phyloP scores from a whole-genome alignment of 1,140 invertebrate genomes.

The Heliconius congener region DNA sequence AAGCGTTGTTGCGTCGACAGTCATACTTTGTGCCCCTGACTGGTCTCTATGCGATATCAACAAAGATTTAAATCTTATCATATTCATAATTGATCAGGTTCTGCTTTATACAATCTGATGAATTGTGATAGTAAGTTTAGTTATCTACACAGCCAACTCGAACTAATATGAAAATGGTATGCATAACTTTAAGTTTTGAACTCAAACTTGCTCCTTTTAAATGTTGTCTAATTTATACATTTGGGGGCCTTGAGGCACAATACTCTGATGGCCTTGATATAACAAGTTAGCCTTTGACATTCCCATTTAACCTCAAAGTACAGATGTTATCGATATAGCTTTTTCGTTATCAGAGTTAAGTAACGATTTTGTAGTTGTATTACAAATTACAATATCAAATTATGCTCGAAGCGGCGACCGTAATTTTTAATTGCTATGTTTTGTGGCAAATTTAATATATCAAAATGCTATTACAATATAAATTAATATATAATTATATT shows the following conservation, averaged over 20 bases:
- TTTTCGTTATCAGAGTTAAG: conserved; percentile 16
- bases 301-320: conserved; percentile 24
- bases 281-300: conserved; percentile 38
- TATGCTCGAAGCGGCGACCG: background rate
- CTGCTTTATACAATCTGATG: background rate
- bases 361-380: conserved; percentile 16
- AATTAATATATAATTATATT: no score
- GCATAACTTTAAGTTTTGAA: conserved; percentile 10
- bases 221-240: conserved; percentile 31
- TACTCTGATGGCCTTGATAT: conserved; percentile 26
- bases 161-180: background rate
- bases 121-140: background rate
- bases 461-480: no score
- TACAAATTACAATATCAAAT: conserved; percentile 8
- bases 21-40: no score
- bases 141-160: background rate
- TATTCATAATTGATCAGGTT: no score
- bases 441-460: background rate
- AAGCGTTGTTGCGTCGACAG: no score
- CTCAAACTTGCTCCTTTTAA: conserved; percentile 24
- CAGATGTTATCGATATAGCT: conserved; percentile 28
- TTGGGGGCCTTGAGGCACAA: conserved; percentile 28
- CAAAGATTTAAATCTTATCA: no score
- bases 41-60: no score
- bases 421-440: conserved; percentile 5